Evolutionary conservation across 1,140 invertebrate species (phyloP).

Genomic region (Berghia stephanieae): DNA sequence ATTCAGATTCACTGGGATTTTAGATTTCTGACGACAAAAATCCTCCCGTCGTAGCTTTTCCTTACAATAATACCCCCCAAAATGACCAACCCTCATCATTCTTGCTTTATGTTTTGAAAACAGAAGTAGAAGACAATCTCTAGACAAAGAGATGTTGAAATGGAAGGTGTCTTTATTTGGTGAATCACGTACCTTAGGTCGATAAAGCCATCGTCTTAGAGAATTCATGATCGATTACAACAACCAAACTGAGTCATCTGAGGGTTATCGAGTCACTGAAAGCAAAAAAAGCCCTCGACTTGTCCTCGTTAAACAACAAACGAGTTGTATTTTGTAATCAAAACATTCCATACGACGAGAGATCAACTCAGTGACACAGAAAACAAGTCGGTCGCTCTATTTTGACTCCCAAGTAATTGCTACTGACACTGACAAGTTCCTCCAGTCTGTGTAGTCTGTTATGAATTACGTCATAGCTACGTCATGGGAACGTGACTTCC

Average conservation of each 20-base stretch:
- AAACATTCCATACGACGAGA: constrained; percentile 2
- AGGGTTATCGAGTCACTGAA: not conserved
- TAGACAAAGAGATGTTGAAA: not conserved
- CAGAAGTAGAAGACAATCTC: constrained; percentile 11
- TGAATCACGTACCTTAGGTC: constrained; percentile 91
- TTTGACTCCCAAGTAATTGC: not conserved
- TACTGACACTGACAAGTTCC: too few relatives aligned
- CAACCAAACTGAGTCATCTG: constrained; percentile 13
- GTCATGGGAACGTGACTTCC: constrained; percentile 30
- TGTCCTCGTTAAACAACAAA: constrained; percentile 8
- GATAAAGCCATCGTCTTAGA: constrained; percentile 90
- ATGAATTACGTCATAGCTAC: constrained; percentile 26
- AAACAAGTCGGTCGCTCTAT: not conserved
- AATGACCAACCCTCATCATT: not conserved
- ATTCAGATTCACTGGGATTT: not conserved
- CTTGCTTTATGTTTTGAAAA: constrained; percentile 4
- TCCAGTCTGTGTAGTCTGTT: too few relatives aligned
- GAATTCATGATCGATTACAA: constrained; percentile 77
- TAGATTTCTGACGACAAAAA: not conserved
- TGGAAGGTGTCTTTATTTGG: constrained; percentile 51
- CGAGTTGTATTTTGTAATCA: too few relatives aligned
- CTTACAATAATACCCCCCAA: constrained; percentile 22
- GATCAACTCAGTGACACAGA: constrained; percentile 5
- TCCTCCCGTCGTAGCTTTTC: not conserved
- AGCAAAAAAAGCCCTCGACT: not conserved